phyloP scores from a whole-genome alignment of 2,797 vertebrate species.

The Amphiprion clarkii region DNA sequence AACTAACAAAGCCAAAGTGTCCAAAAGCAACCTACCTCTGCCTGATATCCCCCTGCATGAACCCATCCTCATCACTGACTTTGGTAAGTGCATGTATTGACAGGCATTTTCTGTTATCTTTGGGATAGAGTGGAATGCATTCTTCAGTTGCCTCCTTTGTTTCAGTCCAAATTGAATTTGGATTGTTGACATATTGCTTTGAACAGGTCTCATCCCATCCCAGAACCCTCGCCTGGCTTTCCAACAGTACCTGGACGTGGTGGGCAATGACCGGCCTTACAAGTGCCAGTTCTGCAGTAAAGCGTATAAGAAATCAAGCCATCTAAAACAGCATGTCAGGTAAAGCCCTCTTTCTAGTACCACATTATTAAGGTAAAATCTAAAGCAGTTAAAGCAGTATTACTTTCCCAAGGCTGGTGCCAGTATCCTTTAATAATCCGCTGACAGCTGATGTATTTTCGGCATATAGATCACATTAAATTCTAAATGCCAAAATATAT shows the following conservation, averaged over 20 bases:
- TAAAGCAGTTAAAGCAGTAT: not conserved
- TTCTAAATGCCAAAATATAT: too few species aligned
- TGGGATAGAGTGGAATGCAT: not conserved
- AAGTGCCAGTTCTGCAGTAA: conserved; percentile 96
- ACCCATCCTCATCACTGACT: conserved; percentile 97
- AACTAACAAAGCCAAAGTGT: conserved; percentile 90
- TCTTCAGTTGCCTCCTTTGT: not conserved
- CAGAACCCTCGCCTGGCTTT: conserved; percentile 91
- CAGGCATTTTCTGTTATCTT: not conserved
- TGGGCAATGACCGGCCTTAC: conserved; percentile 94
- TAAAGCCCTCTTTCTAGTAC: conserved; percentile 55
- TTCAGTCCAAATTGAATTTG: not conserved
- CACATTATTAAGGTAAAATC: not conserved
- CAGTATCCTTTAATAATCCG: not conserved
- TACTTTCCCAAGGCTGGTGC: too few species aligned
- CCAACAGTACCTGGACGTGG: conserved; percentile 93
- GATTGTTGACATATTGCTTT: conserved; percentile 3
- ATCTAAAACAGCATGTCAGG: conserved; percentile 99
- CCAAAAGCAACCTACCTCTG: conserved; percentile 89
- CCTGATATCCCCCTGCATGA: conserved; percentile 97
- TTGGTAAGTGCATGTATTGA: conserved; percentile 84
- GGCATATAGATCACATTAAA: not conserved
- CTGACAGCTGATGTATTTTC: not conserved
- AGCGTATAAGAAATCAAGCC: conserved; percentile 99
- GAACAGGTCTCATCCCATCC: conserved; percentile 92